Percentiles rank a stretch among this genome's conserved stretches.
These are phyloP conservation scores for Ommatoiulus sabulosus DNA, from an alignment of 2,888 invertebrate species.

Conservation along the genomic window DNA sequence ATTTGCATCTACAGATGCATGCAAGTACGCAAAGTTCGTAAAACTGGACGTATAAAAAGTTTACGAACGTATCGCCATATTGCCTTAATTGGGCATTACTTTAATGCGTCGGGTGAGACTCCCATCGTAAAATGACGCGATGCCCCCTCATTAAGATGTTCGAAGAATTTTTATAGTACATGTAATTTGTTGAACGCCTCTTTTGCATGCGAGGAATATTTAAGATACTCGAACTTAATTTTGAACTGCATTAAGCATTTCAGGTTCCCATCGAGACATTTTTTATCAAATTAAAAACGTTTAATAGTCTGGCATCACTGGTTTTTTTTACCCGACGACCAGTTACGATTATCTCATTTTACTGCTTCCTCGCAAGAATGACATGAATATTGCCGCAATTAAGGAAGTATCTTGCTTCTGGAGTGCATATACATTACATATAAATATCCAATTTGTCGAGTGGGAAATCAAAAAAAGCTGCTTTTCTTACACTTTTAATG, in stretches of 20 bases:
- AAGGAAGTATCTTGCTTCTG: not conserved
- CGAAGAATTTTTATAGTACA: not conserved
- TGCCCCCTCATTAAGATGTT: not conserved
- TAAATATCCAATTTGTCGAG: slow-evolving; percentile 11
- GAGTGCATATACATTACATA: not conserved
- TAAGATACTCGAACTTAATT: not conserved
- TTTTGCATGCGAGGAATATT: slow-evolving; percentile 3
- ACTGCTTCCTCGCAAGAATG: not conserved
- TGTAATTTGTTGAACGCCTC: not conserved
- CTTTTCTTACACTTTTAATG: not conserved
- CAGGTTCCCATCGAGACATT: not conserved
- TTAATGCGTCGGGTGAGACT: too few relatives aligned
- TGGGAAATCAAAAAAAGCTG: not conserved
- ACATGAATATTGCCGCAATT: not conserved
- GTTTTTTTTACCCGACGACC: not conserved
- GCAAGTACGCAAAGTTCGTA: too few relatives aligned
- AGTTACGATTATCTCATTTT: not conserved
- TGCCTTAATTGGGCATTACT: too few relatives aligned
- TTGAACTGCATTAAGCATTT: not conserved
- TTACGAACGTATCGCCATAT: too few relatives aligned
- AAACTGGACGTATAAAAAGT: too few relatives aligned
- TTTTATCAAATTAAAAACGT: slow-evolving; percentile 17
- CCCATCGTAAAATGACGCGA: not conserved
- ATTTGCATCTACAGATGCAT: too few relatives aligned
- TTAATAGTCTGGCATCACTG: not conserved